A percentile compares a stretch with the other conserved stretches of the same genome.
Evolutionary conservation across 2,113 vertebrate species (phyloP).

Genomic region (Macheiramphus alcinus): DNA sequence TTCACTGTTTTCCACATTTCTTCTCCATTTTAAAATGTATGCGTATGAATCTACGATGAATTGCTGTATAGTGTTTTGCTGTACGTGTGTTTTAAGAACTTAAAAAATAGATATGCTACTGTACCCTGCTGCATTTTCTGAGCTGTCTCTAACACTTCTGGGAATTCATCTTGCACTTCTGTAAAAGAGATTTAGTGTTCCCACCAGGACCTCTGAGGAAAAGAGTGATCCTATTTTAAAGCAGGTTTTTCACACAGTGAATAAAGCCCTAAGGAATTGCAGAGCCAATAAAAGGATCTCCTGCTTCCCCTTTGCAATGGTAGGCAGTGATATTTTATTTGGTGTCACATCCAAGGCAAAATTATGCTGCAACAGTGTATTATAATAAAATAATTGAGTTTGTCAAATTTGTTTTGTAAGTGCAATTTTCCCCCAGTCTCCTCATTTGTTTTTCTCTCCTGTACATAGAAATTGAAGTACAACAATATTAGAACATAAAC

Average conservation of each 20-base stretch:
- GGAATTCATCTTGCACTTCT: conserved; percentile 37
- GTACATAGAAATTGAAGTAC: neutral
- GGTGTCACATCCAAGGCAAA: neutral
- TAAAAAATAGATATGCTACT: neutral
- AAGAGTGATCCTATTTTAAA: conserved; percentile 25
- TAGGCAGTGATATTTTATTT: conserved; percentile 4
- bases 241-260: conserved; percentile 1
- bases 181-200: conserved; percentile 25
- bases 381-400: conserved; percentile 18
- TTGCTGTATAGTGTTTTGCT: neutral
- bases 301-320: neutral
- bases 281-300: conserved; percentile 13
- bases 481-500: neutral
- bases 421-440: neutral
- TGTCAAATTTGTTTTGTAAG: neutral
- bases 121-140: neutral
- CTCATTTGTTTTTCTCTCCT: neutral
- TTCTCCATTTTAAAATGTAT: neutral
- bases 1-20: neutral
- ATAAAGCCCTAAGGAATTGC: conserved; percentile 31
- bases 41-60: neutral
- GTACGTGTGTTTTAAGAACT: neutral
- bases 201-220: conserved; percentile 9
- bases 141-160: neutral
- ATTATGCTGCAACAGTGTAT: neutral